These are phyloP conservation scores for Dendrocincla fuliginosa DNA, from an alignment of 2,797 vertebrate genomes.

Conservation along the genomic window DNA sequence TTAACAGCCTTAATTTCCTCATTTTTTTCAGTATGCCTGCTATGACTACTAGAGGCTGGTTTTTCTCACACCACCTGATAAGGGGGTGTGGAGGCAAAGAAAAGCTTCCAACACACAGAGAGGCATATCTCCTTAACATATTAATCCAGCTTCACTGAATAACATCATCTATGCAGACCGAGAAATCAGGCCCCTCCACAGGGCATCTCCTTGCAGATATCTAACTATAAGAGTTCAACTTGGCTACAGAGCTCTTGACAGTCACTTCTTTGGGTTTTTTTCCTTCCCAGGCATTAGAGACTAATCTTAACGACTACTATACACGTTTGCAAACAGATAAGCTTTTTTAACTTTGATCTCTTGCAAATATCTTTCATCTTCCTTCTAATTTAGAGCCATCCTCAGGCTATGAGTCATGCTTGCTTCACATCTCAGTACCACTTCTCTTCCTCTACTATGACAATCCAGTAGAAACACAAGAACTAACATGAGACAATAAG, in stretches of 20 bases:
- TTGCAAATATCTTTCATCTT: not conserved
- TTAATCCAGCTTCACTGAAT: not conserved
- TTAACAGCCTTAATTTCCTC: not conserved
- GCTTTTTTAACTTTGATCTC: not conserved
- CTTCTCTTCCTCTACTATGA: not conserved
- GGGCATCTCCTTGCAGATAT: not conserved
- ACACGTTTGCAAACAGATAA: not conserved
- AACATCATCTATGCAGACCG: not conserved
- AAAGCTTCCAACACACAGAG: not conserved
- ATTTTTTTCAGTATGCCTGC: not conserved
- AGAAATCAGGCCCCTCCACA: not conserved
- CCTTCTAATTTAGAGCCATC: not conserved
- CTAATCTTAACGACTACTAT: not conserved
- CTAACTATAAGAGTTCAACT: not conserved
- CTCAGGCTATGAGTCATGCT: not conserved
- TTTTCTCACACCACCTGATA: not conserved
- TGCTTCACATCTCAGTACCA: not conserved
- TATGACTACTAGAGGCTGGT: not conserved
- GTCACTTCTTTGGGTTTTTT: not conserved
- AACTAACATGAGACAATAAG: rapidly evolving
- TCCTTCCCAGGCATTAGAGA: not conserved
- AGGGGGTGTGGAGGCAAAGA: not conserved
- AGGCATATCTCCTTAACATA: not conserved
- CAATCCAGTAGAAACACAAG: not conserved
- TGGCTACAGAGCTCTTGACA: not conserved